Percentiles rank a stretch among this genome's conserved stretches.
phyloP scores from a whole-genome alignment of 2,888 invertebrate genomes.

The Escarpia spicata region DNA sequence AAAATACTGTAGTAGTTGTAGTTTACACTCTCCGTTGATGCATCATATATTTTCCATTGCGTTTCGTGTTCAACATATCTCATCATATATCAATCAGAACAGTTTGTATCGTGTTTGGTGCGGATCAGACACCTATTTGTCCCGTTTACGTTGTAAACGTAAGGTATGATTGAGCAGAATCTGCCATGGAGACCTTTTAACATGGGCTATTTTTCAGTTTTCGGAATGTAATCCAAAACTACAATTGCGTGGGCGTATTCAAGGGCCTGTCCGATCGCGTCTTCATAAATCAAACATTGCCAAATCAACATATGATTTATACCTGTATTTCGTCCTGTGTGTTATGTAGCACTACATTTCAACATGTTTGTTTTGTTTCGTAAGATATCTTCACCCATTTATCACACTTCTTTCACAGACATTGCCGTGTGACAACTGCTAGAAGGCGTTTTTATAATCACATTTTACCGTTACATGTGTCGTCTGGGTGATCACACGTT shows the following conservation, averaged over 20 bases:
- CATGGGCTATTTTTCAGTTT: neutral
- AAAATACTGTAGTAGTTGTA: neutral
- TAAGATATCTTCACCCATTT: too few relatives aligned
- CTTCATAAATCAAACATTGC: too few relatives aligned
- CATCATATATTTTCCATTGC: neutral
- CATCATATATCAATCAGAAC: neutral
- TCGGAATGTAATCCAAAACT: neutral
- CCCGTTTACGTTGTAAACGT: neutral
- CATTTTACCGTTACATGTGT: too few relatives aligned
- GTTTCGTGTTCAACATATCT: neutral
- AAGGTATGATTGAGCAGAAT: neutral
- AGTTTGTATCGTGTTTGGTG: neutral
- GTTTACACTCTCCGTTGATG: neutral
- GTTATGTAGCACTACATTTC: too few relatives aligned
- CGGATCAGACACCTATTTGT: neutral
- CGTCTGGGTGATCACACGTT: too few relatives aligned
- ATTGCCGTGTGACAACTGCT: too few relatives aligned
- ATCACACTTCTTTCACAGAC: too few relatives aligned
- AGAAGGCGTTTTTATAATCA: too few relatives aligned
- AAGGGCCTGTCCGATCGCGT: too few relatives aligned
- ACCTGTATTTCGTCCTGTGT: too few relatives aligned
- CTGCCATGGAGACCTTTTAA: neutral
- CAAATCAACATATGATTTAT: too few relatives aligned
- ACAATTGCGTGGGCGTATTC: neutral
- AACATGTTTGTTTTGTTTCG: too few relatives aligned